Conservation (phyloP, 2,888 invertebrate species). For the Calliopum simillimum region DNA sequence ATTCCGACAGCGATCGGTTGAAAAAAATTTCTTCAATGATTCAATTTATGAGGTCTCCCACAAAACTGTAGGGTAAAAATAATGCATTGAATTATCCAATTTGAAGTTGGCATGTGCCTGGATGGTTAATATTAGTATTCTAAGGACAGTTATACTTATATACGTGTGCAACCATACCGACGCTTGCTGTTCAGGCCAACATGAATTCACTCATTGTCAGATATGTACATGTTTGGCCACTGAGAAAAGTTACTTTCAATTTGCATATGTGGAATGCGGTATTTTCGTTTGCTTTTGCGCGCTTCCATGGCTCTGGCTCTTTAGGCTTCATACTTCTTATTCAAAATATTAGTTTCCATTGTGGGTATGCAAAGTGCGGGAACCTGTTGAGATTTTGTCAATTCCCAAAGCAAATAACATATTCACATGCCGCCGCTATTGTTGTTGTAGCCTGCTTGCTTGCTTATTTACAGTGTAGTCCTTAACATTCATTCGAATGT, state of each 20-base stretch:
- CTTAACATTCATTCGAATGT: slow-evolving; percentile 11
- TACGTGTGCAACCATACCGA: neutral
- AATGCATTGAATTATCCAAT: too few species aligned
- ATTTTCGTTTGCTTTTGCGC: slow-evolving; percentile 6
- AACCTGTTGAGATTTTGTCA: slow-evolving; percentile 67
- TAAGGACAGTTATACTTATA: neutral
- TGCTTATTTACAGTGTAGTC: neutral
- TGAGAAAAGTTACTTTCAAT: slow-evolving; percentile 19
- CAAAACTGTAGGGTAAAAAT: too few species aligned
- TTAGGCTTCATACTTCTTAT: neutral
- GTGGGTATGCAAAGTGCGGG: slow-evolving; percentile 61
- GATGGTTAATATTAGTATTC: slow-evolving; percentile 8
- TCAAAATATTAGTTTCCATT: slow-evolving; percentile 9
- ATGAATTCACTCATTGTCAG: neutral
- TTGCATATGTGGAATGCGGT: slow-evolving; percentile 23
- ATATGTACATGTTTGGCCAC: slow-evolving; percentile 15
- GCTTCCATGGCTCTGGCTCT: neutral
- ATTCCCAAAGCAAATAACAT: slow-evolving; percentile 67
- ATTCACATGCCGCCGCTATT: slow-evolving; percentile 51
- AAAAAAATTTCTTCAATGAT: too few species aligned
- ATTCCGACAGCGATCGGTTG: too few species aligned
- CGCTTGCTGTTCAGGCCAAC: neutral
- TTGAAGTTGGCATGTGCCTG: neutral
- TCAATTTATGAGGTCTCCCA: too few species aligned
- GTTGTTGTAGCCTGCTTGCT: slow-evolving; percentile 39